Evolutionary conservation across 2,113 vertebrate species (phyloP).

Genomic region (Saccopteryx leptura): DNA sequence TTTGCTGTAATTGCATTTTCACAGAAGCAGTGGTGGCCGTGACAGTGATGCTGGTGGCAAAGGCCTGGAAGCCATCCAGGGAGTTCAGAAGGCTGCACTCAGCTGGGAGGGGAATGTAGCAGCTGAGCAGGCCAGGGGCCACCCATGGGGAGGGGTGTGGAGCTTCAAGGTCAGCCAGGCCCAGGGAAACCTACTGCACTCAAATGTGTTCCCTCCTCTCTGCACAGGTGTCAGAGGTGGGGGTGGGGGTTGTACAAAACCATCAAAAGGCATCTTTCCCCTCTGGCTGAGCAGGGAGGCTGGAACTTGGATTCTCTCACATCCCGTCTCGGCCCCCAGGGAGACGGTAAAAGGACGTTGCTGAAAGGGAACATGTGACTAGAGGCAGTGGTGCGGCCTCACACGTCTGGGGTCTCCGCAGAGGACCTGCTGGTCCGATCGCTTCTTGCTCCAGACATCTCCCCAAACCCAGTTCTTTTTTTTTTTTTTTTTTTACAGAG

Average conservation of each 20-base stretch:
- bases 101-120: not conserved
- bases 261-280: not conserved
- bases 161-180: rapidly evolving
- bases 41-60: not conserved
- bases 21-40: conserved; percentile 55
- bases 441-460: not conserved
- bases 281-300: not conserved
- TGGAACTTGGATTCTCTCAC: not conserved
- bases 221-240: too few relatives aligned
- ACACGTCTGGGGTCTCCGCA: not conserved
- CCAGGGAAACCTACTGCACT: not conserved
- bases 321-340: not conserved
- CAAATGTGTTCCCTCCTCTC: not conserved
- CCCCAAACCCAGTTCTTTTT: not conserved
- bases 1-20: conserved; percentile 90
- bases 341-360: conserved; percentile 11
- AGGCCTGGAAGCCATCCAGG: conserved; percentile 84
- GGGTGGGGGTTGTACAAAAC: not conserved
- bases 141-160: conserved; percentile 6
- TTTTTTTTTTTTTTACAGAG: too few relatives aligned
- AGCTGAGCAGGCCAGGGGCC: not conserved
- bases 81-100: conserved; percentile 59
- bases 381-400: not conserved
- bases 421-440: not conserved
- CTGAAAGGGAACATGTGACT: not conserved